Evolutionary conservation across 2,888 invertebrate genomes (phyloP).

Genomic region (Panzeria rudis): DNA sequence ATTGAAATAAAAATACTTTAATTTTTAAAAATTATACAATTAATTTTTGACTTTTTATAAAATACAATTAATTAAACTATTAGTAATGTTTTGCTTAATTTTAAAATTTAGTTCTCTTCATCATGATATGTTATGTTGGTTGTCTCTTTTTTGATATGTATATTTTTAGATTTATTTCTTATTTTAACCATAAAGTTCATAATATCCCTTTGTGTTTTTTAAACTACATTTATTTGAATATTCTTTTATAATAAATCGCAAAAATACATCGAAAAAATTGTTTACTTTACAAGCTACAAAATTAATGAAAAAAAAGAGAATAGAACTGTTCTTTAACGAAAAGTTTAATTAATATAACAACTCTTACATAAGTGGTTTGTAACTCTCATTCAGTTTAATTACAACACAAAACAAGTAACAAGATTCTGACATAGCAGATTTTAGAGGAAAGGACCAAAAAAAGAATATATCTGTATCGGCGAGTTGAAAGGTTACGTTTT

Average conservation of each 20-base stretch:
- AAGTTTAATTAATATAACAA: too few relatives aligned
- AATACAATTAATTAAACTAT: neutral
- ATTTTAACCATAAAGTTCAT: conserved; percentile 10
- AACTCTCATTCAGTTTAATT: conserved; percentile 56
- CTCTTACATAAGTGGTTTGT: conserved; percentile 68
- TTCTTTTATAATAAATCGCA: conserved; percentile 33
- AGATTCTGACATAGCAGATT: too few relatives aligned
- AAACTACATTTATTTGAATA: conserved; percentile 39
- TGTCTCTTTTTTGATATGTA: conserved; percentile 75
- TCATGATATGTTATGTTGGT: conserved; percentile 61
- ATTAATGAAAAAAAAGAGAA: neutral
- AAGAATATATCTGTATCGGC: too few relatives aligned
- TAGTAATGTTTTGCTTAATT: conserved; percentile 20
- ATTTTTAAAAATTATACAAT: neutral
- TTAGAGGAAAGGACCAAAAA: too few relatives aligned
- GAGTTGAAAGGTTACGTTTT: too few relatives aligned
- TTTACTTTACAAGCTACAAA: neutral
- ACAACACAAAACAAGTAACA: too few relatives aligned
- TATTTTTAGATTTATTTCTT: conserved; percentile 71
- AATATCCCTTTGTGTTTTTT: neutral
- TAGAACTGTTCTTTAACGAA: too few relatives aligned
- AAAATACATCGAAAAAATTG: conserved; percentile 56
- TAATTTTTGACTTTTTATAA: neutral
- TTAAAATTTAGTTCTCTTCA: conserved; percentile 21
- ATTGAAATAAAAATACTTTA: neutral